Base-by-base conservation (phyloP, 2,797 vertebrate genomes). In the Molothrus aeneus region DNA sequence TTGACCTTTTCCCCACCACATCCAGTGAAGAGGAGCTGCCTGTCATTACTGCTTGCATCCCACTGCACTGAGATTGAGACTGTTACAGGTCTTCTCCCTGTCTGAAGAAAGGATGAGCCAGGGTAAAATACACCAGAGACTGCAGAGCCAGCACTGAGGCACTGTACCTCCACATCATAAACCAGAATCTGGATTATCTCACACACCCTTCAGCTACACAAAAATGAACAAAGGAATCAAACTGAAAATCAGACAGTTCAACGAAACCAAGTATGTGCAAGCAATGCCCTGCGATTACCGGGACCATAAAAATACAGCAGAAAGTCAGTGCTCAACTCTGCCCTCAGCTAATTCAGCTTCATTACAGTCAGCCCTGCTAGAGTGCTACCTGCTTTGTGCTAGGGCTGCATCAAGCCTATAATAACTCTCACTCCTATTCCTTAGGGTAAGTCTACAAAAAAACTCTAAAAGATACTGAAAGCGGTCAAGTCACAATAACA, bases 211-310 rank as follows among this genome's bases (percentile, higher is more conserved):
- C 50, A 71, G 73, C 22, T 86, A 57, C 29, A 24, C 26, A 71
- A 66, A 84, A 86, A 63, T 16, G 5, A n/a, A 40, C 78, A 48
- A 48, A 36, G 15, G 22, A 72, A 66, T n/a, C n/a, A 29, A 60
- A 78, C 18, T 73, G 40, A 74, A 73, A 83, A 83, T 34, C 21
- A 60, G 51, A 28, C 9, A 31, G n/a, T 24, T 71, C 40, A 59
- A 38, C 0, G 1, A 53, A 74, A 63, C 0, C 2, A 0, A 45
- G 4, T 11, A 43, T 2, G 13, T 13, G 15, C n/a, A 42, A 74
- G 14, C 21, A 12, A 15, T 3, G 5, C 32, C 25, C 22, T 70
- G 13, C 19, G 31, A 8, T 10, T 20, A 68, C 5, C 6, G 42
- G 72, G 16, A 26, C 25, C 14, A 14, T n/a, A 66, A 34, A 79